Base-by-base conservation (phyloP, 1,140 invertebrate genomes). In the Agrypnia vestita region DNA sequence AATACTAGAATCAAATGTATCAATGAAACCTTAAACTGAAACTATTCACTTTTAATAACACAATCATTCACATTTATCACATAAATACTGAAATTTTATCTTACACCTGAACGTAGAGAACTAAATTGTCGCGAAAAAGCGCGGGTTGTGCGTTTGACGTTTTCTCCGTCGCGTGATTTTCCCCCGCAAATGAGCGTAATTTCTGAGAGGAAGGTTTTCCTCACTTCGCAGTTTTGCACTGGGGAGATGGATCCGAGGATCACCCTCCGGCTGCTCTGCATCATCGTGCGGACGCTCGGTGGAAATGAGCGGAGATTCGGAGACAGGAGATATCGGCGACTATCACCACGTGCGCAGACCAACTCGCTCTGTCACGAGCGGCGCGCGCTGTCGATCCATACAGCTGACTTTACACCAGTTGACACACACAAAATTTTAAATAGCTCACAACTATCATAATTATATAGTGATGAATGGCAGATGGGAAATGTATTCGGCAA, bases 351-450 rank as follows among this genome's bases (percentile, higher is more conserved):
- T 74, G 71, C 71, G 71, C 71, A 74, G 21, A 71, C 17, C 47
- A 1, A 25, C 44, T 8, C 11, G 1, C 49, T 51, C 49, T 13
- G 62, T 67, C 43, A 46, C 44, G 15, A 17, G 17, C 51, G 67
- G 71, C 77, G 67, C 77, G 71, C 77, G 77, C 77, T 55, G 77
- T 25, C 69, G 56, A 79, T 79, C 77, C 35, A 79, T 79, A 79
- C 56, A 55, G 61, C 55, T 55, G 56, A 78, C 64, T n/a, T n/a
- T 64, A 56, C 67, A 46, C 61, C 19, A 13, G 12, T 49, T 17
- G 25, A 62, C 46, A 43, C 15, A 19, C 75, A 53, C 75, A 9
- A 51, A 77, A 67, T 77, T 77, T 67, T 67, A 77, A 77, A 64
- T 51, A 61, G 13, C 53, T 7, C 21, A 61, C 11, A 73, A 35